These are phyloP conservation scores for Caenorhabditis briggsae DNA, from an alignment of 1,140 invertebrate species.

Conservation along the genomic window DNA sequence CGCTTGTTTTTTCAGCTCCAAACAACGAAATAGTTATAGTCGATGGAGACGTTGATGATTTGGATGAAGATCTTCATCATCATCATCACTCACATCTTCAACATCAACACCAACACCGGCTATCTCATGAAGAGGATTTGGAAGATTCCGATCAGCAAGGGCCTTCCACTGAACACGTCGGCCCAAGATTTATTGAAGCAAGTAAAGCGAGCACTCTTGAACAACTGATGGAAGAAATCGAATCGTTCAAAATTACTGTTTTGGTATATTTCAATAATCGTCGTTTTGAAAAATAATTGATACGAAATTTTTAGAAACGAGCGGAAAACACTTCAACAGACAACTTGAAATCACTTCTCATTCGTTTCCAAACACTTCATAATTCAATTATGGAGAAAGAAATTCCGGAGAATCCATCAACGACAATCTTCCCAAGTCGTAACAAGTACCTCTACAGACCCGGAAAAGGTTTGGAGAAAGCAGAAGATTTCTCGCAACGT, in stretches of 20 bases:
- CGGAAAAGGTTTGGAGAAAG: conserved; percentile 41
- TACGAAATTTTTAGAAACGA: background rate
- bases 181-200: background rate
- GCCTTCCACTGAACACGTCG: background rate
- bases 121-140: background rate
- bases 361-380: conserved; percentile 29
- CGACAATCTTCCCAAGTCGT: conserved; percentile 11
- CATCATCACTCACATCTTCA: conserved; percentile 19
- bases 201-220: background rate
- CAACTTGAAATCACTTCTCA: conserved; percentile 22
- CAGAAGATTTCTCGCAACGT: background rate
- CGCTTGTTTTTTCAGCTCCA: background rate
- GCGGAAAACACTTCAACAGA: background rate
- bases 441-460: background rate
- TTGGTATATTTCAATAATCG: conserved; percentile 5
- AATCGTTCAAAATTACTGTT: conserved; percentile 21
- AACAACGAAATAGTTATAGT: conserved; percentile 12
- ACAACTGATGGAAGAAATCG: conserved; percentile 7
- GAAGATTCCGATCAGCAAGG: background rate
- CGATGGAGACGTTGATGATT: conserved; percentile 27
- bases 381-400: conserved; percentile 22
- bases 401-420: background rate
- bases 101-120: background rate
- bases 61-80: background rate
- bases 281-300: background rate